A percentile compares a stretch with the other conserved stretches of the same genome.
phyloP scores from a whole-genome alignment of 37 sponge, comb jelly and placozoan species.

The Ianthella basta region DNA sequence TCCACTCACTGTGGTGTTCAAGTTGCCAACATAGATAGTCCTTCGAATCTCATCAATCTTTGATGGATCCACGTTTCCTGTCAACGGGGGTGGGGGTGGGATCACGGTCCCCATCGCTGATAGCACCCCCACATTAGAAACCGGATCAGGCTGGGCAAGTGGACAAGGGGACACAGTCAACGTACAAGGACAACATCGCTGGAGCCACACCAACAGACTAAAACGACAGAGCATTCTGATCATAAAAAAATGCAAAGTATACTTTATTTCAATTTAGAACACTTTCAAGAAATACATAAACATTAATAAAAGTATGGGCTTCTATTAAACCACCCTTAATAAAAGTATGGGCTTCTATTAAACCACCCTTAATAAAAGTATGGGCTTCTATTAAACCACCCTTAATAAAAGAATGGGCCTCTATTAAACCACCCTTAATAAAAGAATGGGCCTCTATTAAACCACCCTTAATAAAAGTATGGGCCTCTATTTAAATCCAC shows the following conservation, averaged over 20 bases:
- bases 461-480: too few relatives aligned
- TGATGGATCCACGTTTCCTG: conserved; percentile 85
- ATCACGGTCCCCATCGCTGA: conserved; percentile 54
- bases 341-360: too few relatives aligned
- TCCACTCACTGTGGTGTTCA: conserved; percentile 14
- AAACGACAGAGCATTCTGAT: background rate
- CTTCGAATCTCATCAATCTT: conserved; percentile 93
- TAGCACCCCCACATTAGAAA: background rate
- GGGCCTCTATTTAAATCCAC: too few relatives aligned
- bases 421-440: too few relatives aligned
- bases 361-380: too few relatives aligned
- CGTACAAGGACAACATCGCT: background rate
- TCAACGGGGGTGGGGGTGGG: conserved; percentile 76
- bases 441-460: too few relatives aligned
- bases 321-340: too few relatives aligned
- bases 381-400: too few relatives aligned
- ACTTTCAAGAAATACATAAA: too few relatives aligned
- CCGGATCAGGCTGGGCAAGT: background rate
- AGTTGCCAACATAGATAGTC: conserved; percentile 78
- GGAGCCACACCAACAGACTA: background rate
- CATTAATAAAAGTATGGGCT: too few relatives aligned
- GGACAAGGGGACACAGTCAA: background rate
- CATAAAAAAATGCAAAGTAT: background rate
- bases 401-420: too few relatives aligned
- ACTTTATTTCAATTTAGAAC: too few relatives aligned